Evolutionary conservation across 1,140 invertebrate species (phyloP).

Genomic region (Brachionus calyciflorus): DNA sequence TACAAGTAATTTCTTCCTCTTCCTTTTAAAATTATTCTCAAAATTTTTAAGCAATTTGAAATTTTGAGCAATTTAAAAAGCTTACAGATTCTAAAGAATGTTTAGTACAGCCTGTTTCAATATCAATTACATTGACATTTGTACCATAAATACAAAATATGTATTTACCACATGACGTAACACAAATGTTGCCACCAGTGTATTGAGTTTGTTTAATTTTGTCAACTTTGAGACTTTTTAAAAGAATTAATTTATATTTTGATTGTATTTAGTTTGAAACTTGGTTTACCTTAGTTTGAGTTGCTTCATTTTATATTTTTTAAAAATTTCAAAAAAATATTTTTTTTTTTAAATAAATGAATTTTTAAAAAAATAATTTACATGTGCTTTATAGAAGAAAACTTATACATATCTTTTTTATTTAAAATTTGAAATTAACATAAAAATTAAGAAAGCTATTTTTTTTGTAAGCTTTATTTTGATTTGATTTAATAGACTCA

Average conservation of each 20-base stretch:
- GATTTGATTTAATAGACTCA: too few relatives aligned
- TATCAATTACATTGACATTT: constrained; percentile 69
- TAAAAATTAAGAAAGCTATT: too few relatives aligned
- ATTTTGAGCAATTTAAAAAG: neutral
- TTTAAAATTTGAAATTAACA: too few relatives aligned
- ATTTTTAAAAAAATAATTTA: too few relatives aligned
- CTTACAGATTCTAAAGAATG: constrained; percentile 50
- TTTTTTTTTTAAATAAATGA: too few relatives aligned
- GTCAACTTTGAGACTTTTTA: constrained; percentile 71
- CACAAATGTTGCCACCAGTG: constrained; percentile 74
- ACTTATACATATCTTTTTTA: too few relatives aligned
- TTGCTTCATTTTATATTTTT: neutral
- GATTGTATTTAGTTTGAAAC: neutral
- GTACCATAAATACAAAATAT: constrained; percentile 73
- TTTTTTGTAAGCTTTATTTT: too few relatives aligned
- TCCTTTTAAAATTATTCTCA: constrained; percentile 55
- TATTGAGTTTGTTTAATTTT: constrained; percentile 77
- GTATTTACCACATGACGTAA: constrained; percentile 64
- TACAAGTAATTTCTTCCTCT: constrained; percentile 69
- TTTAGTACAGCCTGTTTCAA: constrained; percentile 63
- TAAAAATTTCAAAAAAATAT: neutral
- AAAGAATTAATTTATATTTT: neutral
- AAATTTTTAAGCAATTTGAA: neutral
- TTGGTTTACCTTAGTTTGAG: neutral
- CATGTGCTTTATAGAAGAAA: too few relatives aligned